Base-by-base conservation (phyloP, 2,888 invertebrate species). In the Itoplectis maculator region DNA sequence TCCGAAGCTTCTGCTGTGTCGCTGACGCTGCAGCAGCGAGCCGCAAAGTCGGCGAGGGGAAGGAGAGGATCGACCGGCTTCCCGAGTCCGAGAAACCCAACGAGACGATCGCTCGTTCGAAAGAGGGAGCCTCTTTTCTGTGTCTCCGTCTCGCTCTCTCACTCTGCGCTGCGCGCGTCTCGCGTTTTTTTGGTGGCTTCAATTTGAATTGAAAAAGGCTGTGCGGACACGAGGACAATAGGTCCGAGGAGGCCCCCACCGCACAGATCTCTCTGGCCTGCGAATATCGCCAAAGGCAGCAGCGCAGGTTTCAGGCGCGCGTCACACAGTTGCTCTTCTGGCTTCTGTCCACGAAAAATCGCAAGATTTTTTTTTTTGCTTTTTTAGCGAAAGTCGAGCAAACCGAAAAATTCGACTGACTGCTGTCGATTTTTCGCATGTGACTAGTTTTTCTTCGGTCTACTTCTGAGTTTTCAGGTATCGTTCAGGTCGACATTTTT, bases 151-250 rank as follows among this genome's bases (percentile, higher is more conserved):
- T 47, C n/a, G n/a, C 3, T 59, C 37, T 61, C 37, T 15, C 68
- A 87, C 29, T 88, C 87, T 88, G 89, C 86, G 89, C n/a, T 88
- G 88, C 45, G 61, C 29, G 79, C 61, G 15, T 70, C 88, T 86
- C 87, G 89, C 87, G 86, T 61, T 88, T 59, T n/a, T 91, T 92
- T 90, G 90, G 90, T 89, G 88, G 88, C 90, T 90, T 91, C 89
- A 91, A 92, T 92, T 92, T 92, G 91, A 91, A 92, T 92, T 91
- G 92, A 92, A 92, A 91, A 91, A 91, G 90, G 88, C 91, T 88
- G 91, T 89, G 29, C 29, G 90, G 92, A 91, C 91, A 90, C 89
- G 90, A 89, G 91, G 92, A 92, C 92, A 92, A 92, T 92, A 92
- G 92, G 89, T 90, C 89, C 87, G 87, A 88, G 88, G 5, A 88